Evolutionary conservation across 1,140 invertebrate species (phyloP).

Genomic region (Rhagoletis pomonella): DNA sequence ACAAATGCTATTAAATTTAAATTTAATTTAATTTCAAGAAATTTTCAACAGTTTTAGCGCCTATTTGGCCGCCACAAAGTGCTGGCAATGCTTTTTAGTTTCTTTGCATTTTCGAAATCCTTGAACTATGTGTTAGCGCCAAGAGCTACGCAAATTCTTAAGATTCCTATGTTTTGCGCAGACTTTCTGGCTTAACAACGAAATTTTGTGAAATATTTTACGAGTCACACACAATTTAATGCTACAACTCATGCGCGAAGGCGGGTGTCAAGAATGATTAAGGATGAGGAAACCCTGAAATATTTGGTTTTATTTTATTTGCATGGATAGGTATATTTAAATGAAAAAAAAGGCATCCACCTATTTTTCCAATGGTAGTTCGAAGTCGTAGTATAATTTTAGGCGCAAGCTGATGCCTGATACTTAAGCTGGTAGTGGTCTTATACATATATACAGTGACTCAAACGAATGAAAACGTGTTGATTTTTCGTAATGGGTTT

Average conservation of each 20-base stretch:
- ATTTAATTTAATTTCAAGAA: conserved; percentile 11
- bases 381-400: no score
- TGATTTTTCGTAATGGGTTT: no score
- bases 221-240: neutral
- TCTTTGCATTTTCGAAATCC: neutral
- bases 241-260: neutral
- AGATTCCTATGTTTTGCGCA: neutral
- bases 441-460: no score
- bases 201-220: neutral
- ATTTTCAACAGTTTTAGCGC: neutral
- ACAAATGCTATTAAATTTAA: neutral
- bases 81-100: no score
- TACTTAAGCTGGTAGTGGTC: no score
- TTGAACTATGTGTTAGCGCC: conserved; percentile 12
- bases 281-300: neutral
- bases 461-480: no score
- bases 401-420: no score
- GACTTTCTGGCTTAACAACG: neutral
- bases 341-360: no score
- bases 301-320: no score
- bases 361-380: no score
- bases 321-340: no score
- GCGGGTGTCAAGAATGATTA: neutral
- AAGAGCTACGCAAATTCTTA: neutral
- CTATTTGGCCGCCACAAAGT: no score